Evolutionary conservation across 2,888 invertebrate species (phyloP), one percentile per base, ranked within the genome.

Genomic region (Ashinkailepas kermadecensis): DNA sequence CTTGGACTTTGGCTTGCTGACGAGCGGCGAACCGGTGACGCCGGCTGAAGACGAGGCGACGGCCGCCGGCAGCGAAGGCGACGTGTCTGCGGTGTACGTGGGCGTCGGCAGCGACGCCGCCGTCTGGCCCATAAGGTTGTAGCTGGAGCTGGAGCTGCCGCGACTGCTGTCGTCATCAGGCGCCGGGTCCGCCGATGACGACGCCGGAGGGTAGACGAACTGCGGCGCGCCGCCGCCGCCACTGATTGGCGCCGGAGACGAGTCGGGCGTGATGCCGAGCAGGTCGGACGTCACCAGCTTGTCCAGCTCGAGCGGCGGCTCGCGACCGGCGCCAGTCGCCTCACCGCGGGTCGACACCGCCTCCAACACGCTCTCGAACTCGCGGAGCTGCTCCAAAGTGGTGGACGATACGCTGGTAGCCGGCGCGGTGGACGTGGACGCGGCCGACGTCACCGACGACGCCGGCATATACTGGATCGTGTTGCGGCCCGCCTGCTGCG

Each of bases 361-460:
- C 86, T 94, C 93, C 83, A 94, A 88, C 0, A 94, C 93, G 88
- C 93, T 92, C 86, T 94, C 94, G 85, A 94, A 94, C 86, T 94
- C 94, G 81, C 93, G 88, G 13, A 94, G 87, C 85, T 94, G 94
- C 87, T 94, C 93, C 81, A 93, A 87, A 0, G 93, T 93, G 0
- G 93, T 93, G 0, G 93, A 92, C 86, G 93, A 93, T 85, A 93
- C 91, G 86, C 91, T 90, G 80, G 84, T 82, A 82, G 82, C 82
- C 15, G 83, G 80, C 57, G 78, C n/a, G 15, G 81, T 80, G 18
- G 65, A n/a, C 67, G 82, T 78, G 56, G 83, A 74, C 54, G 82
- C 81, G 80, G 81, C 80, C 23, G 82, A 80, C 64, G 82, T 80
- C 18, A 82, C 81, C 82, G n/a, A 78, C 81, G 62, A 70, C 74